Conservation (phyloP, 2,797 vertebrate genomes). For the Takifugu ocellatus region DNA sequence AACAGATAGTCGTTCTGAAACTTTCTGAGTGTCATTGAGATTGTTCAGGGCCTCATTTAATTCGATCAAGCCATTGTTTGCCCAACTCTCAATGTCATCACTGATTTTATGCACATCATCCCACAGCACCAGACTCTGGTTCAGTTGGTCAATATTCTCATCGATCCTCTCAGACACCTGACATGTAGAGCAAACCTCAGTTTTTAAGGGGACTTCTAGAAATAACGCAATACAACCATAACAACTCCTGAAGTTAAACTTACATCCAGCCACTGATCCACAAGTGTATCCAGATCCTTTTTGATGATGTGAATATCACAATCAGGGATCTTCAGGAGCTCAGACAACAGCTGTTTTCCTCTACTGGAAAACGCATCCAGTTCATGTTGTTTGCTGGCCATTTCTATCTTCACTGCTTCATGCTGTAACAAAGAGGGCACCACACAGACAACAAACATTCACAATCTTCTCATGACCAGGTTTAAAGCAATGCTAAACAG, state of each 20-base stretch:
- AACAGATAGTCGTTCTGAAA: conserved; percentile 77
- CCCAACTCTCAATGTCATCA: conserved; percentile 89
- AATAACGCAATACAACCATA: neutral
- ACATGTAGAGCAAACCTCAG: conserved; percentile 6
- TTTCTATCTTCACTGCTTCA: conserved; percentile 82
- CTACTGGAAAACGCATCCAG: conserved; percentile 88
- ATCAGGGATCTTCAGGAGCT: conserved; percentile 87
- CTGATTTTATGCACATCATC: conserved; percentile 82
- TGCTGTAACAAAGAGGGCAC: conserved; percentile 72
- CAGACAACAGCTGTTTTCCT: conserved; percentile 86
- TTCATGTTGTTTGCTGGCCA: conserved; percentile 82
- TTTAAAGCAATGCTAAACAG: neutral
- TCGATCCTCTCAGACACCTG: conserved; percentile 91
- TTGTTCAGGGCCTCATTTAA: conserved; percentile 83
- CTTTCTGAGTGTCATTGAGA: conserved; percentile 82
- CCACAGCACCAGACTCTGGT: conserved; percentile 80
- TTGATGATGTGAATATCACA: conserved; percentile 79
- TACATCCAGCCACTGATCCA: conserved; percentile 98
- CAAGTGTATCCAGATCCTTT: conserved; percentile 82
- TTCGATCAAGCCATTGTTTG: conserved; percentile 76
- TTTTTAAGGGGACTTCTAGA: too few relatives aligned
- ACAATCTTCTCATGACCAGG: neutral
- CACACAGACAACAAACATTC: neutral
- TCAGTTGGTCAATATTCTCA: conserved; percentile 83
- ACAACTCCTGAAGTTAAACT: conserved; percentile 42